Conservation (phyloP, 2,113 vertebrate genomes). For the Protobothrops mucrosquamatus region DNA sequence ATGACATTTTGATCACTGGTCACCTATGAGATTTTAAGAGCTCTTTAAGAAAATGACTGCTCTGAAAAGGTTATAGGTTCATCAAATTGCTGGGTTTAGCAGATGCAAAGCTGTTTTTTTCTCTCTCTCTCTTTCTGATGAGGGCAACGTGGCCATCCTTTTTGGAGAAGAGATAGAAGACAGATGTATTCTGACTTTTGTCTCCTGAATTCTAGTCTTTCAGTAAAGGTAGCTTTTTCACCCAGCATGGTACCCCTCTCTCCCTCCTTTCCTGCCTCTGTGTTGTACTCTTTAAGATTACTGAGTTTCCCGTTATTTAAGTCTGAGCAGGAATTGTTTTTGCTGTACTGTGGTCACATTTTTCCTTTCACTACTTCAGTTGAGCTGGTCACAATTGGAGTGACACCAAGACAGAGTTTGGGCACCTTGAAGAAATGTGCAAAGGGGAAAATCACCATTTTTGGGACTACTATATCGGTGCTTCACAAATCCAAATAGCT, state of each 20-base stretch:
- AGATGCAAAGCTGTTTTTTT: background rate
- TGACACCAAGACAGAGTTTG: background rate
- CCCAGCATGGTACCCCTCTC: background rate
- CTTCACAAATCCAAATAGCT: background rate
- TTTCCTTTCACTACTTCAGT: background rate
- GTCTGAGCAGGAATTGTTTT: background rate
- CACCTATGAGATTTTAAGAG: background rate
- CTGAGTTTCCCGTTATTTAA: background rate
- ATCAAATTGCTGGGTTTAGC: background rate
- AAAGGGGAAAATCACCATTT: background rate
- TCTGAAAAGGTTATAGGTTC: background rate
- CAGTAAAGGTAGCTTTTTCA: background rate
- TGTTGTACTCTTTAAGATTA: background rate
- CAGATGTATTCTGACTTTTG: background rate
- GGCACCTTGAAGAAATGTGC: background rate
- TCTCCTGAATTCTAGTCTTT: background rate
- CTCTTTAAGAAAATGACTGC: background rate
- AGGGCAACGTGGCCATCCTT: background rate
- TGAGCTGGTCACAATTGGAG: background rate
- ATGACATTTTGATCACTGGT: background rate
- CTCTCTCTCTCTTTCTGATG: background rate
- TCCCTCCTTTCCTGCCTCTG: background rate
- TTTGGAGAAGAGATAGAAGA: background rate
- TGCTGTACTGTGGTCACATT: background rate
- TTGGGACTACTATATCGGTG: background rate